These are phyloP conservation scores for Harpalus rufipes DNA, from an alignment of 2,888 invertebrate genomes.

Conservation along the genomic window DNA sequence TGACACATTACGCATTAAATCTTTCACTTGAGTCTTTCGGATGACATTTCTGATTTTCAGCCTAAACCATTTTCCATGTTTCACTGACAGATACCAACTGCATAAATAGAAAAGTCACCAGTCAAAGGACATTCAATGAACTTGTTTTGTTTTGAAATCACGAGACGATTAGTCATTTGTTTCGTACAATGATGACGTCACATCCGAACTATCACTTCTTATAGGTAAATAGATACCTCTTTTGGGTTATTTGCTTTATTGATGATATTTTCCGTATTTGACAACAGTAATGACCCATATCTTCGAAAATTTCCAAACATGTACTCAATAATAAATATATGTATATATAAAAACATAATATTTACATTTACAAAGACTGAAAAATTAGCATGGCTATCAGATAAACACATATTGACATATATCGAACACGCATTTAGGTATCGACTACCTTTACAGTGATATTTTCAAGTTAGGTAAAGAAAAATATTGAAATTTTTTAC, in stretches of 20 bases:
- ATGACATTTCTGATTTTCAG: slow-evolving; percentile 63
- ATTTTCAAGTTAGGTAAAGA: slow-evolving; percentile 64
- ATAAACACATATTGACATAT: slow-evolving; percentile 63
- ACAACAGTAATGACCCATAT: slow-evolving; percentile 65
- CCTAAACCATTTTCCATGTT: slow-evolving; percentile 61
- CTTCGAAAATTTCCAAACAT: slow-evolving; percentile 66
- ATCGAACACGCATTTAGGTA: slow-evolving; percentile 65
- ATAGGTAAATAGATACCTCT: slow-evolving; percentile 22
- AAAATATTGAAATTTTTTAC: slow-evolving; percentile 63
- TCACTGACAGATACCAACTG: slow-evolving; percentile 39
- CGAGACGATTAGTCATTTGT: slow-evolving; percentile 30
- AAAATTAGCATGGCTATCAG: slow-evolving; percentile 65
- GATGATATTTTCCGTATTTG: slow-evolving; percentile 66
- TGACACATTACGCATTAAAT: slow-evolving; percentile 57
- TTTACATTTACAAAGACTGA: slow-evolving; percentile 64
- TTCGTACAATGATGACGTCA: slow-evolving; percentile 17
- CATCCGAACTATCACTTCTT: slow-evolving; percentile 33
- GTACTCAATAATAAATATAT: slow-evolving; percentile 66
- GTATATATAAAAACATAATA: slow-evolving; percentile 66
- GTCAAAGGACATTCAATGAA: slow-evolving; percentile 25
- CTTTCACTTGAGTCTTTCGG: slow-evolving; percentile 48
- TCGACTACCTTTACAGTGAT: slow-evolving; percentile 64
- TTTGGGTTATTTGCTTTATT: slow-evolving; percentile 66
- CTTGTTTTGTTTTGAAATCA: slow-evolving; percentile 50
- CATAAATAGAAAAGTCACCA: slow-evolving; percentile 38